Evolutionary conservation across 2,888 invertebrate genomes (phyloP), one percentile per base, ranked within the genome.

Genomic region (Tribolium freemani): DNA sequence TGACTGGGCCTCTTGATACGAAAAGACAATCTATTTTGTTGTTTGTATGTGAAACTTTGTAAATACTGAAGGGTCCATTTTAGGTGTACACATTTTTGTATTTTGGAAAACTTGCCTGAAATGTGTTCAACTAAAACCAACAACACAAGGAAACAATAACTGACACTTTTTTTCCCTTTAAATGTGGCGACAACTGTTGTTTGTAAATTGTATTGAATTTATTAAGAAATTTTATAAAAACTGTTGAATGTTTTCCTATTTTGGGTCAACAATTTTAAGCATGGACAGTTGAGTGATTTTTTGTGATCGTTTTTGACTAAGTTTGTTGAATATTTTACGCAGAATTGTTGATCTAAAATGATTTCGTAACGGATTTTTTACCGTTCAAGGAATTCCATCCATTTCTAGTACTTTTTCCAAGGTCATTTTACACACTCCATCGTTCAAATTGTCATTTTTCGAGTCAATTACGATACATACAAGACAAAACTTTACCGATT

Each of bases 11-110:
- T 77, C 72, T 67, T 57, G 71, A 74, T 54, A 74, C 66, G 74
- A 76, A 77, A 78, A 78, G 80, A 80, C 80, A 80, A 80, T 80
- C 78, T 76, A 77, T 79, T 81, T 73, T 78, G 78, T 76, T 79
- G 77, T 75, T 76, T 79, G 77, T 75, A 77, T 73, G 67, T 73
- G 71, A 56, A 72, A 63, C 69, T 69, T 54, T 76, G 71, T 74
- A 76, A 67, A 71, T 31, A 64, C 8, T 26, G 26, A 77, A 78
- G 80, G 81, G 81, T 80, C 81, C 81, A 80, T 78, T 79, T 78
- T 80, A 75, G 79, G 73, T 77, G 76, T 74, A 76, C 78, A 76
- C 75, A 77, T 78, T 78, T 78, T 73, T 61, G 26, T 26, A 26
- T 53, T 66, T 72, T 50, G 30, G 30, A 53, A 69, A 71, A 72